phyloP scores from a whole-genome alignment of 37 sponge, comb jelly and placozoan species.

The Eunapius fragilis region DNA sequence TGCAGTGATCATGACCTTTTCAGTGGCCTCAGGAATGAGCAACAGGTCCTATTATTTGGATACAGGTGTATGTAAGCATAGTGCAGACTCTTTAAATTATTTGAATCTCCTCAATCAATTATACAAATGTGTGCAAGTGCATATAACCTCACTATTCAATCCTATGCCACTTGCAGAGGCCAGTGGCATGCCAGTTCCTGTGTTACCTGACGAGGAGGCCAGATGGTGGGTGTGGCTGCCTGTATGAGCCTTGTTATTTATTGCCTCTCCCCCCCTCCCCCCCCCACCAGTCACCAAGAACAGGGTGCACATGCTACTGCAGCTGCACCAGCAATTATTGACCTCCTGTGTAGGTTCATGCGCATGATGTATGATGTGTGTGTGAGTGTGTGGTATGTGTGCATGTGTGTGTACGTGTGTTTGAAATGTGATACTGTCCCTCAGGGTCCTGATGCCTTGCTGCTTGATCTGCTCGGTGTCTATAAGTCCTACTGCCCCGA shows the following conservation, averaged over 20 bases:
- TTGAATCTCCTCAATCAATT: too few relatives aligned
- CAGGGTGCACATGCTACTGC: slow-evolving; percentile 28
- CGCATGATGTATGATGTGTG: background rate
- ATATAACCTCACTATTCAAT: background rate
- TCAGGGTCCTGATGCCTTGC: background rate
- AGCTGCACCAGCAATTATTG: slow-evolving; percentile 18
- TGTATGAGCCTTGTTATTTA: background rate
- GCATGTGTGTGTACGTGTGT: background rate
- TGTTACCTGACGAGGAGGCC: slow-evolving; percentile 48
- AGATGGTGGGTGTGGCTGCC: slow-evolving; percentile 32
- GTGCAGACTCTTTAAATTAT: too few relatives aligned
- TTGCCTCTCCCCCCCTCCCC: background rate
- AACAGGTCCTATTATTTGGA: too few relatives aligned
- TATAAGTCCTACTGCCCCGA: slow-evolving; percentile 52
- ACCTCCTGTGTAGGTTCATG: background rate
- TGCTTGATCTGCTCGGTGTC: slow-evolving; percentile 32
- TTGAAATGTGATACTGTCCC: background rate
- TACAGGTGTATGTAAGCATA: too few relatives aligned
- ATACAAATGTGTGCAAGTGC: background rate
- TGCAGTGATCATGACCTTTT: too few relatives aligned
- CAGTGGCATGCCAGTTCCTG: slow-evolving; percentile 50
- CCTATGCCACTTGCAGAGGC: slow-evolving; percentile 10
- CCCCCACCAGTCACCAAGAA: slow-evolving; percentile 22
- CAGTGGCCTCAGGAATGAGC: too few relatives aligned
- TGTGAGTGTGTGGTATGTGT: background rate